phyloP scores from a whole-genome alignment of 2,113 vertebrate species.

The Dromaius novaehollandiae region DNA sequence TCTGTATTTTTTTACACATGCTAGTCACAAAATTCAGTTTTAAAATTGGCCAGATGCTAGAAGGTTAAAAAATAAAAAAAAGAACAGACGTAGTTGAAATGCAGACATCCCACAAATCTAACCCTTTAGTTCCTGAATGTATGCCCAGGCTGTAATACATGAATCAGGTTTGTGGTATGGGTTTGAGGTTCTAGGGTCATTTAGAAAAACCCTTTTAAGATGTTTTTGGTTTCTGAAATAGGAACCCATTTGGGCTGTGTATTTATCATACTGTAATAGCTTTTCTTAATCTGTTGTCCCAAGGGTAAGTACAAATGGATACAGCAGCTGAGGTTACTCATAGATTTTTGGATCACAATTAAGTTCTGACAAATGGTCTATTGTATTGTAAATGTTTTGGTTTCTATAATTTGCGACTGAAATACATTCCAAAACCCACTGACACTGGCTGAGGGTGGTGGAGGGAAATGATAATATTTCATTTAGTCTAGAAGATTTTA shows the following conservation, averaged over 20 bases:
- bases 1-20: conserved; percentile 5
- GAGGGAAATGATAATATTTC: neutral
- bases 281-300: conserved; percentile 2
- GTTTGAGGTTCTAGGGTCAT: neutral
- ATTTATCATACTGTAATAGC: conserved; percentile 32
- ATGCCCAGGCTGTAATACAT: neutral
- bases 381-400: neutral
- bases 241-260: neutral
- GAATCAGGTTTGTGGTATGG: neutral
- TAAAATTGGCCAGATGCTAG: neutral
- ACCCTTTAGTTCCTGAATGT: neutral
- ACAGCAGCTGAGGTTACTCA: neutral
- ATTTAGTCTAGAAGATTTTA: neutral
- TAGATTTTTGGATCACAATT: neutral
- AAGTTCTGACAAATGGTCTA: neutral
- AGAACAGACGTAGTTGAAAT: neutral
- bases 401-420: neutral
- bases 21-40: neutral
- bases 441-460: neutral
- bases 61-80: neutral
- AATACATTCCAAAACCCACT: neutral
- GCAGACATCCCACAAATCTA: neutral
- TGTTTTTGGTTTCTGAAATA: neutral
- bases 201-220: neutral
- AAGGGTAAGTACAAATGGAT: neutral